Conservation (phyloP, 2,113 vertebrate species). For the Zapornia atra region DNA sequence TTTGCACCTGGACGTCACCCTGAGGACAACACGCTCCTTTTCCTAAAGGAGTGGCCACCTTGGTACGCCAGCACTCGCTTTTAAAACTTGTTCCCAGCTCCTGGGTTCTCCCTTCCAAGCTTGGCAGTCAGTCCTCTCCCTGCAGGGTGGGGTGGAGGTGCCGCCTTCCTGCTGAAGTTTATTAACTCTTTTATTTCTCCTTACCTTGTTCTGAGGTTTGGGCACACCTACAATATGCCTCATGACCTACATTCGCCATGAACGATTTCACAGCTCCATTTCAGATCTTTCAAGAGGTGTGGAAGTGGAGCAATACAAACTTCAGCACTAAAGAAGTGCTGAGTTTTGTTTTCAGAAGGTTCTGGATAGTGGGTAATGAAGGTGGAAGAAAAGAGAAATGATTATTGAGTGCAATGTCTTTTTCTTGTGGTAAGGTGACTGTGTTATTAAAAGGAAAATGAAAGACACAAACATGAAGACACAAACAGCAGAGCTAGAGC, state of each 20-base stretch:
- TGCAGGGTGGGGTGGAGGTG: conserved; percentile 27
- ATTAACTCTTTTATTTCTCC: neutral
- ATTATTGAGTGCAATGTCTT: neutral
- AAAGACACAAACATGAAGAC: neutral
- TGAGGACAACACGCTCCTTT: neutral
- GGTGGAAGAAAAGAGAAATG: neutral
- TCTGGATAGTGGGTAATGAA: neutral
- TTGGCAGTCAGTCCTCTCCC: neutral
- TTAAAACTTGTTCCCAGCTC: neutral
- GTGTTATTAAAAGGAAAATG: neutral
- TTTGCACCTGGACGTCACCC: neutral
- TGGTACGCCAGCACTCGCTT: neutral
- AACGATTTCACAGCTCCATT: neutral
- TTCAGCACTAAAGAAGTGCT: neutral
- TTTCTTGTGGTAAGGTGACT: neutral
- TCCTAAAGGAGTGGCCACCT: neutral
- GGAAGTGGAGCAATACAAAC: neutral
- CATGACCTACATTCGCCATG: neutral
- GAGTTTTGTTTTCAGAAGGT: conserved; percentile 7
- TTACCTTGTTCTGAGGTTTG: neutral
- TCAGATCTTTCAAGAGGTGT: neutral
- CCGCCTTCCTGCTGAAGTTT: neutral
- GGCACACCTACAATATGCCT: conserved; percentile 6
- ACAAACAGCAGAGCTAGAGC: neutral
- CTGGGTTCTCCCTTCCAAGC: neutral